Percentiles rank a stretch among this genome's conserved stretches.
Conservation (phyloP, 2,113 vertebrate species). For the Gavialis gangeticus region DNA sequence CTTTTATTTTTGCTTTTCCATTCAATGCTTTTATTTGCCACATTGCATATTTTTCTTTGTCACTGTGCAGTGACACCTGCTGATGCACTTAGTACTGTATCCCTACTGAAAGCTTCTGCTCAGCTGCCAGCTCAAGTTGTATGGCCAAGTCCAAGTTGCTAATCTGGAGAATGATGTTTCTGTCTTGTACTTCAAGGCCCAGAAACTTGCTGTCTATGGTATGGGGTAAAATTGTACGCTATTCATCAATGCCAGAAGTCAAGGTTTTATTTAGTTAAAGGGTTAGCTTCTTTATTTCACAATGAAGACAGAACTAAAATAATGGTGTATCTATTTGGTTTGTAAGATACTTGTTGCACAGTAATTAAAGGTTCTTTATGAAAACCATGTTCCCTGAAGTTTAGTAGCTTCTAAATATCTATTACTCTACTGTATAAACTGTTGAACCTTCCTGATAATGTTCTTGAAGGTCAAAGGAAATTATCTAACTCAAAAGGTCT, state of each 20-base stretch:
- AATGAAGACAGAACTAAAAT: slow-evolving; percentile 36
- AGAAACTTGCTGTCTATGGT: slow-evolving; percentile 56
- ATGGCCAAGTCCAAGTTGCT: slow-evolving; percentile 71
- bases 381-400: slow-evolving; percentile 6
- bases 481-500: not conserved
- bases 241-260: slow-evolving; percentile 55
- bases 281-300: slow-evolving; percentile 24
- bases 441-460: slow-evolving; percentile 4
- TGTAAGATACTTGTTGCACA: not conserved
- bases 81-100: slow-evolving; percentile 46
- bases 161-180: slow-evolving; percentile 79
- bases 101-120: slow-evolving; percentile 16
- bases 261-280: slow-evolving; percentile 21
- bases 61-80: slow-evolving; percentile 59
- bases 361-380: slow-evolving; percentile 42
- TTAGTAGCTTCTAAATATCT: not conserved
- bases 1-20: slow-evolving; percentile 66
- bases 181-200: slow-evolving; percentile 64
- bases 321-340: not conserved
- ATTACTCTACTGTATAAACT: not conserved
- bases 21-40: slow-evolving; percentile 68
- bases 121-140: slow-evolving; percentile 75
- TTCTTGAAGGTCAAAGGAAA: slow-evolving; percentile 29
- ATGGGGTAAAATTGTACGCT: slow-evolving; percentile 43
- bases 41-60: slow-evolving; percentile 60